Evolutionary conservation across 2,888 invertebrate species (phyloP), one percentile per base, ranked within the genome.

Genomic region (Drosophila crucigera): DNA sequence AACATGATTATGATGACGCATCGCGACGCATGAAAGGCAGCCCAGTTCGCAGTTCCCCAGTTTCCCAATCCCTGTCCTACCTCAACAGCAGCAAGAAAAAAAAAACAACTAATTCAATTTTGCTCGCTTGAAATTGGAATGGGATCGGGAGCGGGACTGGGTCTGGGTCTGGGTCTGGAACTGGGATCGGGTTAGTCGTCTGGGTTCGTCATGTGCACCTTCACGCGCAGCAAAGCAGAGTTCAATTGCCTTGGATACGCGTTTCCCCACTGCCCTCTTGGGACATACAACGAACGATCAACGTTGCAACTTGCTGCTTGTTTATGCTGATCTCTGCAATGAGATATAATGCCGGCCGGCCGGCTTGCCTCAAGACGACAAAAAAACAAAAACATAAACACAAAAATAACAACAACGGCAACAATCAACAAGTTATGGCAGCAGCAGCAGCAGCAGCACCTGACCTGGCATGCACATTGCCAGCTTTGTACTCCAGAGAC

Each of bases 331-430:
- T 89, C 89, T 85, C 78, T 87, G 78, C 89, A 90, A 90, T 86
- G 83, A 89, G 89, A 89, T 90, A 89, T 86, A 89, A 90, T 90
- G 86, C 90, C 86, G 89, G 89, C 89, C 84, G 88, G 82, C 72
- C 56, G 61, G 78, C 65, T 71, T 66, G 70, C 52, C 66, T 50
- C 64, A 64, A 62, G 56, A 79, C 76, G 60, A 58, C 71, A 67
- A 68, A 75, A 75, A 72, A 52, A 78, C 4, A 19, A 66, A 61
- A 25, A 47, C 16, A 47, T 6, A 25, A 47, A 47, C 25, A 25
- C 25, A 25, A 25, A 41, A 25, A 47, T 50, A 56, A 28, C 55
- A 67, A 56, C 64, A 69, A 55, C 33, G 37, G 50, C 71, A 63
- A 62, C 71, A 66, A 47, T 62, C 54, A 31, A 60, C 43, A 28